Base-by-base conservation (phyloP, 2,888 invertebrate genomes). In the Melipona bicolor region DNA sequence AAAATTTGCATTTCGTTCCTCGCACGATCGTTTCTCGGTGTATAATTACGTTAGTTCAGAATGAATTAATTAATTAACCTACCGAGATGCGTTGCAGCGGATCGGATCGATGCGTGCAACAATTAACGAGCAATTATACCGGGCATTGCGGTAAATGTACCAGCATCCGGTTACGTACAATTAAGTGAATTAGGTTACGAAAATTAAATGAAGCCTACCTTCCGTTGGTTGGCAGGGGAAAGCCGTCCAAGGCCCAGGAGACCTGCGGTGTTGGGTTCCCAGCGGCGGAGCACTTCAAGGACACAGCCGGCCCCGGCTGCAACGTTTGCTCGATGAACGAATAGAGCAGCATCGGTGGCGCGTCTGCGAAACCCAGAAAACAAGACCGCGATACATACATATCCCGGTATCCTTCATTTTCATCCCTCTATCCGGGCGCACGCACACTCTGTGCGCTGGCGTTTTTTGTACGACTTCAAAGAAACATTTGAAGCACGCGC, bases 211-310 rank as follows among this genome's bases (percentile, higher is more conserved):
- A 79, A 68, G 83, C 90, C 89, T 92, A 95, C 95, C 95, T 94
- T 86, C 94, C 93, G 87, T 94, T 96, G 90, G 95, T 96, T 79
- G 97, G 97, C 88, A 97, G 94, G 64, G 96, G 95, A 94, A 97
- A 97, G 70, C 97, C 97, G 93, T 97, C 97, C 87, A 97, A 95
- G 65, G 96, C 95, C 98, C 97, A 98, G 32, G 96, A 95, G 90
- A 98, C 96, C 92, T 96, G 96, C 5, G 97, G 97, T 71, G 97
- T 97, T 21, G 97, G 98, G 95, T 97, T 97, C 54, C 97, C 97
- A 70, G 96, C 96, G 89, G 97, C 96, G 88, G 96, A 97, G 93
- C 97, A 98, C 93, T 97, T 97, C 80, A 97, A 95, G 70, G 97
- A 97, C 78, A 97, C 97, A 32, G 97, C 96, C n/a, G 97, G 97